A percentile compares a stretch with the other conserved stretches of the same genome.
Conservation (phyloP, 2,888 invertebrate species). For the Germaria angustata region DNA sequence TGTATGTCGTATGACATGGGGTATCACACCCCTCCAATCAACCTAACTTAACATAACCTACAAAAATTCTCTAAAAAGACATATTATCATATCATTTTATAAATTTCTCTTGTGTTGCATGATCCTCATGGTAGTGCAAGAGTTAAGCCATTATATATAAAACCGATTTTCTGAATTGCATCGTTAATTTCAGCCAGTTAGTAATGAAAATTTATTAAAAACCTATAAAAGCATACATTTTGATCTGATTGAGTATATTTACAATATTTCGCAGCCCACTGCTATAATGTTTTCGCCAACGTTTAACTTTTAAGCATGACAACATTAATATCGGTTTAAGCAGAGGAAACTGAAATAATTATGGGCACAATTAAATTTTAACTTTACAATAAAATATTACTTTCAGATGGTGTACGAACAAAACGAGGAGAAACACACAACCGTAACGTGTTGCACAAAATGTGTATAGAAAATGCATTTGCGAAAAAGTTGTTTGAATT, state of each 20-base stretch:
- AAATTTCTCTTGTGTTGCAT: no score
- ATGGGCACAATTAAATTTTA: constrained; percentile 47
- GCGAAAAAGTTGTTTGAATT: constrained; percentile 38
- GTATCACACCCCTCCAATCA: no score
- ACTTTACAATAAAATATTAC: constrained; percentile 25
- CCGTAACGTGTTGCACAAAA: background rate
- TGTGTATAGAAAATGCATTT: constrained; percentile 30
- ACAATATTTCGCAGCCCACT: background rate
- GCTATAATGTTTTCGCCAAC: background rate
- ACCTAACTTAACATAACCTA: no score
- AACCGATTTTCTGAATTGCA: background rate
- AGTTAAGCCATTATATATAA: no score
- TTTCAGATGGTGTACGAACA: background rate
- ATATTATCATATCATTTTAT: no score
- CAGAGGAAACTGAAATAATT: constrained; percentile 36
- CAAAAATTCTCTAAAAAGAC: no score
- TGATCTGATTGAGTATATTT: background rate
- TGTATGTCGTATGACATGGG: no score
- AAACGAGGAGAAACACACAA: background rate
- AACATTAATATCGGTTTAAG: background rate
- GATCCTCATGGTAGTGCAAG: no score
- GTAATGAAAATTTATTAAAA: background rate
- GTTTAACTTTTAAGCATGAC: background rate
- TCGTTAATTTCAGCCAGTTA: background rate
- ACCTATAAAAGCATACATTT: background rate